A percentile compares a stretch with the other conserved stretches of the same genome.
These are phyloP conservation scores for Egretta garzetta DNA, from an alignment of 2,113 vertebrate genomes.

Conservation along the genomic window DNA sequence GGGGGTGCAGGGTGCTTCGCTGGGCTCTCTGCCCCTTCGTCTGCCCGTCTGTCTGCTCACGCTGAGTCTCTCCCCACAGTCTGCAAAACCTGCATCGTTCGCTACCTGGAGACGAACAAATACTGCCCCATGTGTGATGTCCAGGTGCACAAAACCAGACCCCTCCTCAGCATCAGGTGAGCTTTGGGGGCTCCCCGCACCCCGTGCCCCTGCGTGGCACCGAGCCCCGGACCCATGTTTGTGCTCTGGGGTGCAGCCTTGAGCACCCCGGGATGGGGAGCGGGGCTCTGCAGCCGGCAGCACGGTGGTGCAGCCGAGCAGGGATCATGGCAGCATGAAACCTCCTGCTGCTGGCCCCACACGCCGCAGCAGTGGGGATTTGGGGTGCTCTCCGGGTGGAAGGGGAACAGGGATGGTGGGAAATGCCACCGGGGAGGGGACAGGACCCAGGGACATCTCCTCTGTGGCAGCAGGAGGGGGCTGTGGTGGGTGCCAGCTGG, in stretches of 20 bases:
- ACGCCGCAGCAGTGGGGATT: background rate
- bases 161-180: constrained; percentile 92
- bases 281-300: background rate
- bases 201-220: background rate
- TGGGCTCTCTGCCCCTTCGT: background rate
- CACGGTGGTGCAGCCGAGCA: background rate
- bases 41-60: background rate
- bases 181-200: background rate
- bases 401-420: background rate
- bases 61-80: constrained; percentile 63
- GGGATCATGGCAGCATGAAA: background rate
- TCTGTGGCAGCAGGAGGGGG: background rate
- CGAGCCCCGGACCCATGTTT: rapidly evolving
- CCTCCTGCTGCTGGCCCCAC: background rate
- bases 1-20: background rate
- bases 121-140: constrained; percentile 94
- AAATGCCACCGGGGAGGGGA: background rate
- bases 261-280: background rate
- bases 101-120: constrained; percentile 94
- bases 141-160: constrained; percentile 92
- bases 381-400: background rate
- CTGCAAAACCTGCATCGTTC: constrained; percentile 94
- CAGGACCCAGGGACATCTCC: background rate
- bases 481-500: background rate
- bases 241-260: background rate